These are phyloP conservation scores for Leptinotarsa defecta DNA, from an alignment of 1,140 invertebrate species.

Conservation along the genomic window DNA sequence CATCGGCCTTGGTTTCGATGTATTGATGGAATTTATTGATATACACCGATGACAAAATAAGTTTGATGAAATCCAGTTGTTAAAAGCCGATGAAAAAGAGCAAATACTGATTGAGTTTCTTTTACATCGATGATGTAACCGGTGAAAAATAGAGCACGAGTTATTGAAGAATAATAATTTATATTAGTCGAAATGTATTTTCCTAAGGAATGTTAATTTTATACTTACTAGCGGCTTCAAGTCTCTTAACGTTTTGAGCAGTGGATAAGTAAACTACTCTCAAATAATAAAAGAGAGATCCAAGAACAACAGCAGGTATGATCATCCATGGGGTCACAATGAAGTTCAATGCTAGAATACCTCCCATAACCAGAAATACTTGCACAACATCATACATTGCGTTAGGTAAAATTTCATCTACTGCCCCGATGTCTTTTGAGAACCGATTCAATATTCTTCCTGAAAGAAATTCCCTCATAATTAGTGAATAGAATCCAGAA, in stretches of 20 bases:
- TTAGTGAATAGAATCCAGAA: no score
- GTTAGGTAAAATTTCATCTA: constrained; percentile 86
- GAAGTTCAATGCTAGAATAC: constrained; percentile 64
- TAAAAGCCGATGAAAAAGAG: no score
- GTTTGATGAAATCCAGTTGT: no score
- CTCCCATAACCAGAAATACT: constrained; percentile 62
- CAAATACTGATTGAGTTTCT: no score
- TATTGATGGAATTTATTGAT: no score
- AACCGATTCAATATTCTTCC: constrained; percentile 73
- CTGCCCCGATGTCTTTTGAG: constrained; percentile 77
- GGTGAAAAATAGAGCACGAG: no score
- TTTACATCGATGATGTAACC: no score
- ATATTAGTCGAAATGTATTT: no score
- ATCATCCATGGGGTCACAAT: constrained; percentile 70
- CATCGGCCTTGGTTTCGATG: no score
- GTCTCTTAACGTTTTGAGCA: constrained; percentile 81
- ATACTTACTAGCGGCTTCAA: constrained; percentile 68
- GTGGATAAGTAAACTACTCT: constrained; percentile 81
- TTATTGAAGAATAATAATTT: no score
- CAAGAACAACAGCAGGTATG: constrained; percentile 71
- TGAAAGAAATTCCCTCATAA: neutral
- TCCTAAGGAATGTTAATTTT: no score
- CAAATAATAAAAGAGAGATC: constrained; percentile 72
- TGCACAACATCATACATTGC: constrained; percentile 77
- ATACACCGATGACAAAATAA: no score